These are phyloP conservation scores for Sorex araneus DNA, from an alignment of 2,113 vertebrate species.

Conservation along the genomic window DNA sequence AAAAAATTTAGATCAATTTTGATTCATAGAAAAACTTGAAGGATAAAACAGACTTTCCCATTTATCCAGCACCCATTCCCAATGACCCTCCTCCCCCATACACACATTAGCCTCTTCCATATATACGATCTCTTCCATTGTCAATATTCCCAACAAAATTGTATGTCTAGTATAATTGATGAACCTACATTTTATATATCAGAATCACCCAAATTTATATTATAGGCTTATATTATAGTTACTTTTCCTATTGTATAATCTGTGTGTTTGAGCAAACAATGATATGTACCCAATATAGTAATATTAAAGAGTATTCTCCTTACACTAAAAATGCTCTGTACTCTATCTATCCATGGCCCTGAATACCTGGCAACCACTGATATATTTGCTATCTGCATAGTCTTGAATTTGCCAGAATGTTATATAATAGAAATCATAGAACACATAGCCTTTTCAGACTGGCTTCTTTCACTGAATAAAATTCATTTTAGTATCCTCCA, in stretches of 20 bases:
- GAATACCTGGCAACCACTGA: not conserved
- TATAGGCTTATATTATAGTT: not conserved
- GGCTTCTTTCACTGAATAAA: not conserved
- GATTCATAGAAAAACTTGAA: not conserved
- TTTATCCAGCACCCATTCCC: not conserved
- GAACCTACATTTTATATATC: not conserved
- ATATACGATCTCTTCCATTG: too few relatives aligned
- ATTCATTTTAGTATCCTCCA: not conserved
- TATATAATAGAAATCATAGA: not conserved
- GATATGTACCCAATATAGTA: not conserved
- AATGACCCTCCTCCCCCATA: too few relatives aligned
- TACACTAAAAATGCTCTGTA: not conserved
- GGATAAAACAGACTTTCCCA: not conserved
- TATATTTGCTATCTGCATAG: not conserved
- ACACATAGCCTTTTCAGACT: not conserved
- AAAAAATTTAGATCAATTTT: not conserved
- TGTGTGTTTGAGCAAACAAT: not conserved
- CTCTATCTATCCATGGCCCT: not conserved
- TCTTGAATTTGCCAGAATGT: constrained; percentile 1
- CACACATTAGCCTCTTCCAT: too few relatives aligned
- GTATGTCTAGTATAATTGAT: not conserved
- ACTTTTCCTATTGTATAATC: not conserved
- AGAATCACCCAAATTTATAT: not conserved
- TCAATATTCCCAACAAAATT: not conserved
- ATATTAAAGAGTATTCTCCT: not conserved